Conservation (phyloP, 2,113 vertebrate species). For the Coptodon bakossiorum region DNA sequence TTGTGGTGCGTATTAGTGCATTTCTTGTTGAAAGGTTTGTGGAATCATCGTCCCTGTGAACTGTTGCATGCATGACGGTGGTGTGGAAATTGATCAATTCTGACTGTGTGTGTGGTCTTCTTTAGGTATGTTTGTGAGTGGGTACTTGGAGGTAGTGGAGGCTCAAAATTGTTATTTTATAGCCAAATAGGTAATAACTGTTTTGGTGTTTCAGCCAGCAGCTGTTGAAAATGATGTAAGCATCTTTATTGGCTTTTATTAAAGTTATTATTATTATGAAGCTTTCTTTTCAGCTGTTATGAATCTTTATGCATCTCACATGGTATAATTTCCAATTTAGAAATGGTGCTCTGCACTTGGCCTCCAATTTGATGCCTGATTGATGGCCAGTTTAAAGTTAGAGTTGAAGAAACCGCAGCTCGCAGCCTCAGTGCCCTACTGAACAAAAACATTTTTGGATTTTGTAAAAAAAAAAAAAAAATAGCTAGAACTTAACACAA, state of each 20-base stretch:
- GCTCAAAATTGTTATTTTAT: not conserved
- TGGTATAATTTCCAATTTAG: not conserved
- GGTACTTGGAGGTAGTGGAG: not conserved
- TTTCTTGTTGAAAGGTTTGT: constrained; percentile 27
- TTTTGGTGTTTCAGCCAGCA: not conserved
- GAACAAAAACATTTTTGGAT: not conserved
- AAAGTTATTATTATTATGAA: not conserved
- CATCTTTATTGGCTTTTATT: not conserved
- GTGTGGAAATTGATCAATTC: constrained; percentile 50
- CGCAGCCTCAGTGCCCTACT: not conserved
- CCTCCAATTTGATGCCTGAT: not conserved
- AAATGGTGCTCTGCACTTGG: not conserved
- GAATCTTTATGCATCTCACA: not conserved
- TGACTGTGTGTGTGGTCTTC: constrained; percentile 19
- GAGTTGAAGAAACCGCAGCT: not conserved
- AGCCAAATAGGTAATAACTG: not conserved
- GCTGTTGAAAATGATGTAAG: not conserved
- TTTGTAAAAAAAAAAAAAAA: not conserved
- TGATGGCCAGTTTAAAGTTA: not conserved
- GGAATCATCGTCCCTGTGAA: constrained; percentile 9
- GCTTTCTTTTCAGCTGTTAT: not conserved
- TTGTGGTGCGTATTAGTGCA: constrained; percentile 8
- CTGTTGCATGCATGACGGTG: constrained; percentile 33
- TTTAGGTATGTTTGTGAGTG: constrained; percentile 6
- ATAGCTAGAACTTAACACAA: not conserved